Percentiles rank a stretch among this genome's conserved stretches.
Conservation (phyloP, 2,888 invertebrate species). For the Didymodactylos carnosus region DNA sequence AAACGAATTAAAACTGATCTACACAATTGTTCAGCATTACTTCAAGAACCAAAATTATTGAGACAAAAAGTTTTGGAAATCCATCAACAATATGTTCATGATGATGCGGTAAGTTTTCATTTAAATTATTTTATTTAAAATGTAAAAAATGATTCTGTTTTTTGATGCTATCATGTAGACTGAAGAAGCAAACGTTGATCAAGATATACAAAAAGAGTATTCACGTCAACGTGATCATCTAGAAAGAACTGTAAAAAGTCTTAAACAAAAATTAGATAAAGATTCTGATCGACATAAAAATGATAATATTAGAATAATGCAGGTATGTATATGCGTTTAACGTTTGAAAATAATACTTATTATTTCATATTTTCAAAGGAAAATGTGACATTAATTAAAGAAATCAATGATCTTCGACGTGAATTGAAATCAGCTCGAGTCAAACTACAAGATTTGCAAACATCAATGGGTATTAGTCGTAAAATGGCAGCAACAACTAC, state of each 20-base stretch:
- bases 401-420: conserved; percentile 53
- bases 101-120: conserved; percentile 30
- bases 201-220: conserved; percentile 37
- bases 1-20: conserved; percentile 60
- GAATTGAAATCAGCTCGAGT: conserved; percentile 48
- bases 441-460: conserved; percentile 52
- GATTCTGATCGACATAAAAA: conserved; percentile 36
- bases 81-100: conserved; percentile 35
- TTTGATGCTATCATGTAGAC: conserved; percentile 18
- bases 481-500: conserved; percentile 18
- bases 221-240: conserved; percentile 57
- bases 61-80: conserved; percentile 39
- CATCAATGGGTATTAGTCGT: conserved; percentile 33
- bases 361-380: conserved; percentile 40
- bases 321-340: conserved; percentile 28
- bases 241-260: conserved; percentile 45
- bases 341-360: not conserved
- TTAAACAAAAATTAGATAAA: conserved; percentile 38
- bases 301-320: conserved; percentile 47
- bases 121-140: not conserved
- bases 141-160: not conserved
- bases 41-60: conserved; percentile 51
- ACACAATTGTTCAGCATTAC: conserved; percentile 53
- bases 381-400: conserved; percentile 53
- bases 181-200: conserved; percentile 33